Percentiles rank a stretch among this genome's conserved stretches.
Conservation (phyloP, 2,113 vertebrate species). For the Sakesphorus luctuosus region DNA sequence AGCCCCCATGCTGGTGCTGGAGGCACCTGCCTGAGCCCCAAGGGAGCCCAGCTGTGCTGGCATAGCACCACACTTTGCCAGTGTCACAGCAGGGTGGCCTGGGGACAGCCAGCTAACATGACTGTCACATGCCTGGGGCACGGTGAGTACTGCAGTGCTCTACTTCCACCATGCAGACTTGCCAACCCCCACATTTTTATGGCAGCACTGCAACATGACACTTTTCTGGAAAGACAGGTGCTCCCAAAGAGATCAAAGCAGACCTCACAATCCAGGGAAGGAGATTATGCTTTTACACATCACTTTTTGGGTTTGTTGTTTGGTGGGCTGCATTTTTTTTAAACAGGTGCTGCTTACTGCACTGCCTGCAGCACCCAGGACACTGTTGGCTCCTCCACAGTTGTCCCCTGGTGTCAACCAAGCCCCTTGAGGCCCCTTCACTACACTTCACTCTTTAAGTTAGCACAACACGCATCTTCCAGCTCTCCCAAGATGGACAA, state of each 20-base stretch:
- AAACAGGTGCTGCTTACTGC: background rate
- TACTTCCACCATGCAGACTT: background rate
- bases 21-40: background rate
- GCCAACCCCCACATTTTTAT: fast-evolving
- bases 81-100: fast-evolving
- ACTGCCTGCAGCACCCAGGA: background rate
- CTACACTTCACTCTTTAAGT: background rate
- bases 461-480: background rate
- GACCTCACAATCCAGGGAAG: background rate
- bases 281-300: background rate
- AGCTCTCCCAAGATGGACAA: background rate
- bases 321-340: too few relatives aligned
- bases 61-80: background rate
- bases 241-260: background rate
- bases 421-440: background rate
- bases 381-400: background rate
- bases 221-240: background rate
- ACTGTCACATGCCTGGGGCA: background rate
- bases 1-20: background rate
- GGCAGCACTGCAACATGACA: background rate
- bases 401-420: fast-evolving
- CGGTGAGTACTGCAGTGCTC: fast-evolving
- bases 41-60: fast-evolving
- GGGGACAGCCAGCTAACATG: background rate
- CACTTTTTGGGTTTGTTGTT: background rate